These are phyloP conservation scores for Drosophila kikkawai DNA, from an alignment of 1,140 invertebrate species.

Conservation along the genomic window DNA sequence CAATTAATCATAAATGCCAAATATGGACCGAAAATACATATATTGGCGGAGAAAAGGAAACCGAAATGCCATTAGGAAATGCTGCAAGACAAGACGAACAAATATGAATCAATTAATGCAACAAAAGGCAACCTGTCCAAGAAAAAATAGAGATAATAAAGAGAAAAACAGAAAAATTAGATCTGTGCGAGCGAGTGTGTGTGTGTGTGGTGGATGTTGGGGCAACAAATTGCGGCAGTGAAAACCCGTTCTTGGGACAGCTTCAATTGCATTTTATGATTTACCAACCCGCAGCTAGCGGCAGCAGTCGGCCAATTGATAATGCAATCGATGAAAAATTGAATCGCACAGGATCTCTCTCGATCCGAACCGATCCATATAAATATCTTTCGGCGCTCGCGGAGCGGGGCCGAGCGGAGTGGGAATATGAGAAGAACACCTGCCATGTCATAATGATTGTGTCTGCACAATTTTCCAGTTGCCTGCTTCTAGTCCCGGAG, in stretches of 20 bases:
- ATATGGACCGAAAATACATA: constrained; percentile 54
- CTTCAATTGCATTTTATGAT: constrained; percentile 76
- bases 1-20: constrained; percentile 74
- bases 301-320: constrained; percentile 64
- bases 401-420: too few relatives aligned
- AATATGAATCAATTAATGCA: constrained; percentile 82
- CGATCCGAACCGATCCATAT: constrained; percentile 40
- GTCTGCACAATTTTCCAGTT: constrained; percentile 77
- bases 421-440: constrained; percentile 48
- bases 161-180: constrained; percentile 8
- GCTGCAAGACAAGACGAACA: constrained; percentile 56
- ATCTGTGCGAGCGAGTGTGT: neutral
- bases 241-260: constrained; percentile 76
- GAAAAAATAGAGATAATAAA: constrained; percentile 8
- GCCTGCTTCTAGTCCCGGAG: constrained; percentile 40
- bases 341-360: constrained; percentile 44
- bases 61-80: constrained; percentile 60
- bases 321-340: constrained; percentile 75
- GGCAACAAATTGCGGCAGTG: constrained; percentile 63
- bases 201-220: constrained; percentile 26
- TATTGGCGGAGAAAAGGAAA: constrained; percentile 45
- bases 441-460: constrained; percentile 62
- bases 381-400: constrained; percentile 21
- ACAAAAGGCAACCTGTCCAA: constrained; percentile 72
- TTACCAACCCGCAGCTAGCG: constrained; percentile 47